These are phyloP conservation scores for Elegia similella DNA, from an alignment of 2,888 invertebrate species.

Conservation along the genomic window DNA sequence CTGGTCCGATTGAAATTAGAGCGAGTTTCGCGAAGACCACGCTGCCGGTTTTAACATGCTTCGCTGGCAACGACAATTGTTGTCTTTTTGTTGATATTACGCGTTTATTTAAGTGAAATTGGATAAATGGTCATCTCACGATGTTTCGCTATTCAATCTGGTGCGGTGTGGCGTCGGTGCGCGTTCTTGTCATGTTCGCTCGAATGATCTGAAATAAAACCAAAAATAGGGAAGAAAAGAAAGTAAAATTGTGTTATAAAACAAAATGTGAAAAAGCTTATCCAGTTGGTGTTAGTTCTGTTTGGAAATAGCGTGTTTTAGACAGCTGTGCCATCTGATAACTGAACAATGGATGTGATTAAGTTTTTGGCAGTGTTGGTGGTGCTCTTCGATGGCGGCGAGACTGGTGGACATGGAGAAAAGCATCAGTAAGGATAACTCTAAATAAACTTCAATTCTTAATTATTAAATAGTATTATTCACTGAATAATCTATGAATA, in stretches of 20 bases:
- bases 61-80: constrained; percentile 53
- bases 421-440: constrained; percentile 64
- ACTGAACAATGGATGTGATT: constrained; percentile 52
- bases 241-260: constrained; percentile 52
- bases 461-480: too few species aligned
- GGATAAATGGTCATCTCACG: constrained; percentile 78
- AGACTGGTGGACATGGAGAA: constrained; percentile 66
- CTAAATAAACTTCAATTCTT: background rate
- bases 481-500: too few species aligned
- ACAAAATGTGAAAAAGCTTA: constrained; percentile 62
- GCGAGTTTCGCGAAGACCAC: constrained; percentile 37
- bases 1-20: constrained; percentile 44
- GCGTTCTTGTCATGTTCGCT: constrained; percentile 45
- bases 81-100: constrained; percentile 76
- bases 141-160: constrained; percentile 70
- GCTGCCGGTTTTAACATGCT: constrained; percentile 46
- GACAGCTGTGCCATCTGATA: constrained; percentile 34
- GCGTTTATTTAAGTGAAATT: constrained; percentile 80
- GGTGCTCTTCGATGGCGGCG: constrained; percentile 54
- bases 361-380: constrained; percentile 57
- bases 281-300: constrained; percentile 41
- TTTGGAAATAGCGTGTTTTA: constrained; percentile 37
- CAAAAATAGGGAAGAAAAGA: constrained; percentile 48
- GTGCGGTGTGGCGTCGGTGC: constrained; percentile 53
- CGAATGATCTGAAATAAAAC: constrained; percentile 49